Conservation (phyloP, 2,113 vertebrate species). For the Pristiophorus japonicus region DNA sequence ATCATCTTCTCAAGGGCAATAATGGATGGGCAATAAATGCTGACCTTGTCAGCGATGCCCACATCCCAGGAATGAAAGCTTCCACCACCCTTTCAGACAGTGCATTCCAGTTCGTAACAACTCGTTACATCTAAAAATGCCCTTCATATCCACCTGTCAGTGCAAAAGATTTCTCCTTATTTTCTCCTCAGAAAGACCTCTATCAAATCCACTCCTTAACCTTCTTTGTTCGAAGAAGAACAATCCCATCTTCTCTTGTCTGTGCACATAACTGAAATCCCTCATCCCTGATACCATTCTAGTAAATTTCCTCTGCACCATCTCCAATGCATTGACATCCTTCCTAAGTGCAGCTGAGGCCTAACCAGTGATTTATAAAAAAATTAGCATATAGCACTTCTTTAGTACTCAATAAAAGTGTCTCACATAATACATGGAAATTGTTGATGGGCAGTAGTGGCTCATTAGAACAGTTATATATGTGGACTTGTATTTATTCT, state of each 20-base stretch:
- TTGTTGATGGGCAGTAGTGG: not conserved
- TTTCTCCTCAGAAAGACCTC: not conserved
- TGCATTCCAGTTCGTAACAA: too few species aligned
- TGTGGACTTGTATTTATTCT: too few species aligned
- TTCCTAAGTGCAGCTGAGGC: not conserved
- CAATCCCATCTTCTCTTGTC: not conserved
- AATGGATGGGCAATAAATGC: too few species aligned
- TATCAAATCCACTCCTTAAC: not conserved
- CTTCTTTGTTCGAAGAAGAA: not conserved
- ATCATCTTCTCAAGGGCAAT: too few species aligned
- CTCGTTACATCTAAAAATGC: too few species aligned
- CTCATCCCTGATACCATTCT: not conserved
- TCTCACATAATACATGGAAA: not conserved
- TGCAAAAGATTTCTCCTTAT: not conserved
- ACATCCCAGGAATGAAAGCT: too few species aligned
- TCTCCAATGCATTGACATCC: not conserved
- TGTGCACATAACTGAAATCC: not conserved
- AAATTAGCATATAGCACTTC: too few species aligned
- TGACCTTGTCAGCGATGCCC: too few species aligned
- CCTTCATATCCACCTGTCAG: too few species aligned
- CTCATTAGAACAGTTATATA: too few species aligned
- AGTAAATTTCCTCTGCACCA: not conserved
- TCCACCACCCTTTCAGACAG: too few species aligned
- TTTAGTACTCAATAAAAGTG: not conserved
- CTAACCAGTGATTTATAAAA: not conserved